Base-by-base conservation (phyloP, 2,113 vertebrate genomes). In the Prochilodus magdalenae region DNA sequence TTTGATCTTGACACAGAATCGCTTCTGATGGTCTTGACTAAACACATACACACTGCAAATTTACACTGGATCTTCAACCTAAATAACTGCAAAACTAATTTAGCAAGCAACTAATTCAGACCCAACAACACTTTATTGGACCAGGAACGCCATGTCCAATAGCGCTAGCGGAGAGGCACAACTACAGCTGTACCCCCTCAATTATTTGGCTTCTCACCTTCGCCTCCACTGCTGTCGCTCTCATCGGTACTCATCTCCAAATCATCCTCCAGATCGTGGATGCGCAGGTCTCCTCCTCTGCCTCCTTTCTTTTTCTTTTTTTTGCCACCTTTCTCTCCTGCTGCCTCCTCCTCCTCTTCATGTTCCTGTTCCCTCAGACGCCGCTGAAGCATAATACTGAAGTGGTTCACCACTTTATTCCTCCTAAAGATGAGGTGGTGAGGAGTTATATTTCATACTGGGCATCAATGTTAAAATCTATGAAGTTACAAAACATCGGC, bases 301-400 rank as follows among this genome's bases (percentile, higher is more conserved):
- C 88, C 85, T 0, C 85, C 83, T 30, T 95, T 92, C 87, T 96
- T 98, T 87, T 95, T 95, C 59, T 93, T 93, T 80, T 90, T 84
- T 70, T 90, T 89, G 67, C 51, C 95, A 47, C 87, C 95, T 10
- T 90, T 93, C 51, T 95, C 89, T 0, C 73, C 83, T 55, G 96
- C 96, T 0, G 96, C 84, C 57, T 97, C 96, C 0, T 96, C 96
- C 0, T 96, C 96, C 0, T 95, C 95, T 0, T 95, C 96, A 0
- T 91, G 93, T 76, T 95, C 95, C 83, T 94, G 93, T 85, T 96
- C 96, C 78, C 95, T 92, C 36, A 97, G 91, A 4, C 97, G 94
- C 60, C 95, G 94, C 90, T 98, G 97, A 84, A 98, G 95, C 97
- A 98, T 98, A 89, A 98, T 98, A 90, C 93, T 97, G 91, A 98